These are phyloP conservation scores for Mus minutoides DNA, from an alignment of 2,797 vertebrate species.

Conservation along the genomic window DNA sequence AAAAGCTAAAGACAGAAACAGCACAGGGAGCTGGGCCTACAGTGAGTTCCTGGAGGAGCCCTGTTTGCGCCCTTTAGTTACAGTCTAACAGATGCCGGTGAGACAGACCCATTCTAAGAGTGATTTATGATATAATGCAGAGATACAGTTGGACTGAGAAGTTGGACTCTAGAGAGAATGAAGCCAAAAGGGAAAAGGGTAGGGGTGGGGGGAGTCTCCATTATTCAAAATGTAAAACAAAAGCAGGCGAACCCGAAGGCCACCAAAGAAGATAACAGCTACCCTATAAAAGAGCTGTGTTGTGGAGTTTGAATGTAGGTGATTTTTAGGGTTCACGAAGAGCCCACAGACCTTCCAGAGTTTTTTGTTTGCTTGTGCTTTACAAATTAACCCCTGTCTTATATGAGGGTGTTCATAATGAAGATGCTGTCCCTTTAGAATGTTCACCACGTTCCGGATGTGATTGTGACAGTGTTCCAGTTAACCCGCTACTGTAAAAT, in stretches of 20 bases:
- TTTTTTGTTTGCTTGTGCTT: background rate
- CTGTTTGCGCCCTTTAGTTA: background rate
- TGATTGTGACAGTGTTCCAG: background rate
- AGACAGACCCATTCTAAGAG: background rate
- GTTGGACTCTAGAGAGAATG: background rate
- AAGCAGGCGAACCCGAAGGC: background rate
- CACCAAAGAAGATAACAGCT: background rate
- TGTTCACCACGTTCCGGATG: background rate
- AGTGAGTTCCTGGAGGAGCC: background rate
- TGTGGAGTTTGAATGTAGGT: background rate
- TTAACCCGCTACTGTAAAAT: constrained; percentile 36
- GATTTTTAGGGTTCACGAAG: background rate
- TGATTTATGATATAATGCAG: constrained; percentile 47
- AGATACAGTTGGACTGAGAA: background rate
- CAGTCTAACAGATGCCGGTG: background rate
- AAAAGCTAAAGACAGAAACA: constrained; percentile 14
- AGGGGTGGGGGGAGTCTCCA: background rate
- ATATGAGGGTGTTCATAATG: background rate
- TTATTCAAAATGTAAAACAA: constrained; percentile 21
- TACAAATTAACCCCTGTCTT: constrained; percentile 8
- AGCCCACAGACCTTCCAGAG: background rate
- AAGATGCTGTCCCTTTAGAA: background rate
- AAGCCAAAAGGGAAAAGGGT: background rate
- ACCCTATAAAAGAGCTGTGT: background rate
- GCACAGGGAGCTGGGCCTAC: background rate